phyloP scores from a whole-genome alignment of 2,888 invertebrate species.

The Leptopterna dolabrata region DNA sequence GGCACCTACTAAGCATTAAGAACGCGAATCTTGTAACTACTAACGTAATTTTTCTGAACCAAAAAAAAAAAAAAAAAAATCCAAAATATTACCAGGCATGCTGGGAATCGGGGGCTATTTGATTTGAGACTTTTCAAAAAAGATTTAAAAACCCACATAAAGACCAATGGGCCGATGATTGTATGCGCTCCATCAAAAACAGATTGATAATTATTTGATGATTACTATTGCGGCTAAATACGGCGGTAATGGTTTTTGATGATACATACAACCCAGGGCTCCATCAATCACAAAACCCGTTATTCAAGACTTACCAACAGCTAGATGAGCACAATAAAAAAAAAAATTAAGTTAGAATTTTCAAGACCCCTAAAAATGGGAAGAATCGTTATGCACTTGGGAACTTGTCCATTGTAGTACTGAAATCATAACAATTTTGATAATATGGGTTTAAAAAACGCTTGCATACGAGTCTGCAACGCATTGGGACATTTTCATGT shows the following conservation, averaged over 20 bases:
- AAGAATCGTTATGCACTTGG: background rate
- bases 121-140: background rate
- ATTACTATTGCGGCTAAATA: too few relatives aligned
- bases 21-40: too few relatives aligned
- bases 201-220: too few relatives aligned
- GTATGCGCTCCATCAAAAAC: background rate
- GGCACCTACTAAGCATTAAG: too few relatives aligned
- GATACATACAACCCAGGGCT: background rate
- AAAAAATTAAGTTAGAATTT: background rate
- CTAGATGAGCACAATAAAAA: slow-evolving; percentile 30
- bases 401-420: too few relatives aligned
- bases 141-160: background rate
- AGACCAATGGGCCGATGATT: background rate
- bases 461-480: too few relatives aligned
- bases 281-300: background rate
- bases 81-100: background rate
- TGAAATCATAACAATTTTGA: too few relatives aligned
- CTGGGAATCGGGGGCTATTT: background rate
- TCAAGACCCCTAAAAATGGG: background rate
- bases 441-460: too few relatives aligned
- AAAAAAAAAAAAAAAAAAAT: too few relatives aligned
- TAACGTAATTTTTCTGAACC: too few relatives aligned
- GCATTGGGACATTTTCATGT: too few relatives aligned
- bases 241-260: background rate
- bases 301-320: slow-evolving; percentile 29